phyloP scores from a whole-genome alignment of 2,113 vertebrate species.

The Eudyptes chrysolophus region DNA sequence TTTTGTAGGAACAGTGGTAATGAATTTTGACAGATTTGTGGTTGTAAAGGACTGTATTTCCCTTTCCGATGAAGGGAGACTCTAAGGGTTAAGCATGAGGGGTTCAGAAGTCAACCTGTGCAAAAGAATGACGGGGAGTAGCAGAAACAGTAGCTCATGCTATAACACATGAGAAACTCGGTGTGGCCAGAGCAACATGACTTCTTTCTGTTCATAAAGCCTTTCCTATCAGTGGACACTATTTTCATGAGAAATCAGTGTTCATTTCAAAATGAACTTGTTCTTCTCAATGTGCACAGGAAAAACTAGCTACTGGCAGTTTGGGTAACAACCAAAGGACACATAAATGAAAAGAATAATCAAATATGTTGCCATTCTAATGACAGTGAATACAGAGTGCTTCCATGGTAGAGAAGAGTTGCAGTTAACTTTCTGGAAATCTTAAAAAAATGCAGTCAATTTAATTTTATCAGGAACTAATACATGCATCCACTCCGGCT shows the following conservation, averaged over 20 bases:
- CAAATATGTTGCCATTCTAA: background rate
- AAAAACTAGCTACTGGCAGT: background rate
- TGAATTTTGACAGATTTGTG: conserved; percentile 9
- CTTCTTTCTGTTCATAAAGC: background rate
- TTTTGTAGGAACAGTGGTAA: background rate
- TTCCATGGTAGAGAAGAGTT: background rate
- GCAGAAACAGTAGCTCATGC: background rate
- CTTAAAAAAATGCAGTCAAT: background rate
- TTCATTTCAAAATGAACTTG: background rate
- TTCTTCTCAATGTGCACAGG: background rate
- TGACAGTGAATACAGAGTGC: background rate
- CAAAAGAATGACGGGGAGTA: background rate
- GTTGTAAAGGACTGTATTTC: background rate
- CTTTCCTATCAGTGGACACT: background rate
- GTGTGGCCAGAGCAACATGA: background rate
- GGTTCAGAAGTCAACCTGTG: background rate
- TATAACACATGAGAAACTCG: background rate
- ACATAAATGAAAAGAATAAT: background rate
- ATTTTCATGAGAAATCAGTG: background rate
- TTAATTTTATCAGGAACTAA: background rate
- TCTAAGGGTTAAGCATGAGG: background rate
- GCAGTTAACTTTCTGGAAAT: background rate
- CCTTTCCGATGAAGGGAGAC: background rate
- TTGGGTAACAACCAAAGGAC: background rate
- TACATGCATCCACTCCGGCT: background rate